Base-by-base conservation (phyloP, 2,888 invertebrate genomes). In the Cheiracanthium punctorium region DNA sequence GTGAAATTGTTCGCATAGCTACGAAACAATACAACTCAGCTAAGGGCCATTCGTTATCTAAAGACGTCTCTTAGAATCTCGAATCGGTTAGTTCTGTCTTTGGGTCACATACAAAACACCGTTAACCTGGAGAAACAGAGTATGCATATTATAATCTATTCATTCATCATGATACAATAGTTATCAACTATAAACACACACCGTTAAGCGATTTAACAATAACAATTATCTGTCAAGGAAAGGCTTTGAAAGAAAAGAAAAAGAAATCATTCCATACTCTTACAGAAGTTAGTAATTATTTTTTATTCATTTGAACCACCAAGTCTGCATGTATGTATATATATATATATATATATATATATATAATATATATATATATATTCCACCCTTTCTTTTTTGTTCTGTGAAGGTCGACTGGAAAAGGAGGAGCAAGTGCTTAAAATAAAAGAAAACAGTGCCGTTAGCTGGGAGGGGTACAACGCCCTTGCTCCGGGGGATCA, bases 401-500 rank as follows among this genome's bases (percentile, higher is more conserved):
- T 24, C 69, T 48, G 41, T 76, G 77, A 79, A 79, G 77, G 77
- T 79, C 77, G 28, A 5, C 20, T 4, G 67, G 43, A 5, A 43
- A 30, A 76, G 65, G 65, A 76, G 67, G 33, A 41, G 24, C 10
- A 43, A 28, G 20, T 17, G n/a, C n/a, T n/a, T n/a, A n/a, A n/a
- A n/a, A n/a, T n/a, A n/a, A n/a, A n/a, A n/a, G n/a, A 58, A 20
- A 58, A 58, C 20, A 48, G 67, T 67, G 29, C 76, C 41, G 76
- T 76, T 76, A 76, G 28, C 41, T 32, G 41, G 14, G 65, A 33
- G 14, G 58, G 58, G 70, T 67, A 29, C 77, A 79, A 79, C 77
- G 77, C 77, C 77, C 70, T 20, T 79, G 77, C 77, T 48, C 30
- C 29, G 33, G 48, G 77, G 58, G 24, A 58, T 58, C 58, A 58